Conservation (phyloP, 1,140 invertebrate species). For the Saccostrea cuccullata region DNA sequence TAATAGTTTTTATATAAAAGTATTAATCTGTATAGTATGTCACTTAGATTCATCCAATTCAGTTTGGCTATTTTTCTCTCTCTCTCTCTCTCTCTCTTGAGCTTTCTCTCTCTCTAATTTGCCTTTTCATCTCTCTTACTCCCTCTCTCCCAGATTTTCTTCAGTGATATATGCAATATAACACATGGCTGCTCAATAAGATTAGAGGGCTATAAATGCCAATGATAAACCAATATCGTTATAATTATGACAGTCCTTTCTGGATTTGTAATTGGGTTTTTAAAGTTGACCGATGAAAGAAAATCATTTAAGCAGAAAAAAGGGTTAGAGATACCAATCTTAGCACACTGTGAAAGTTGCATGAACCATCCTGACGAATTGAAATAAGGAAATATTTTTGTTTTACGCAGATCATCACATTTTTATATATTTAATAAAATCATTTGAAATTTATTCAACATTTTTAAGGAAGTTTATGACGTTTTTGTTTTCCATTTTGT, state of each 20-base stretch:
- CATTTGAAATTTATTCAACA: no score
- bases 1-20: neutral
- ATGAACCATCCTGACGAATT: no score
- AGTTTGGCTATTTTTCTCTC: neutral
- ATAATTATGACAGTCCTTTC: slow-evolving; percentile 26
- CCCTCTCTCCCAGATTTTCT: neutral
- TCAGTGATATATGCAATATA: neutral
- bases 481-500: no score
- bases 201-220: slow-evolving; percentile 18
- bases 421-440: no score
- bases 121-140: no score
- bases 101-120: neutral
- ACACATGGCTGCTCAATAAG: slow-evolving; percentile 32
- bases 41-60: neutral
- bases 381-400: no score
- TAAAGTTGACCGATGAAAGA: slow-evolving; percentile 20
- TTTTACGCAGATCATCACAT: no score
- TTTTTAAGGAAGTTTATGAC: no score
- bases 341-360: no score
- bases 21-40: neutral
- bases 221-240: slow-evolving; percentile 31
- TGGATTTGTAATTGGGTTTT: slow-evolving; percentile 19
- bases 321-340: slow-evolving; percentile 27
- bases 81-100: neutral
- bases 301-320: slow-evolving; percentile 29